These are phyloP conservation scores for Eustalomyia histrio DNA, from an alignment of 2,888 invertebrate genomes.

Conservation along the genomic window DNA sequence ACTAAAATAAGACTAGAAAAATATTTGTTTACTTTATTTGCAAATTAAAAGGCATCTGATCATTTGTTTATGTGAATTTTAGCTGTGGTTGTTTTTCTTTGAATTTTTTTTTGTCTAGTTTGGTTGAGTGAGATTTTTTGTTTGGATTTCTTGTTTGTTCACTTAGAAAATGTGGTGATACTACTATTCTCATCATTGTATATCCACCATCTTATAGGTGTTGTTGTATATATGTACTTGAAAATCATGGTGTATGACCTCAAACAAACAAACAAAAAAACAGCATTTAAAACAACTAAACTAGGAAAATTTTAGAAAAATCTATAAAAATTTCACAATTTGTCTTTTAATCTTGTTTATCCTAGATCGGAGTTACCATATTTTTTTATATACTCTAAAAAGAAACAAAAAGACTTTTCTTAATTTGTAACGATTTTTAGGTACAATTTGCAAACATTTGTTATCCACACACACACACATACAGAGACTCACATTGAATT, in stretches of 20 bases:
- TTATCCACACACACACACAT: not conserved
- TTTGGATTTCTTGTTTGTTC: conserved; percentile 1
- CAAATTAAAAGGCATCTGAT: not conserved
- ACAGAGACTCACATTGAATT: not conserved
- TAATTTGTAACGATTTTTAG: not conserved
- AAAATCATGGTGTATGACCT: conserved; percentile 71
- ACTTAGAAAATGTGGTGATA: conserved; percentile 9
- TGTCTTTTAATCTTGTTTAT: not conserved
- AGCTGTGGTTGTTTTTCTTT: not conserved
- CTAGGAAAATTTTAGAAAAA: not conserved
- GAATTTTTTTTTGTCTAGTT: not conserved
- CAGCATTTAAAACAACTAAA: not conserved
- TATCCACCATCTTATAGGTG: conserved; percentile 2
- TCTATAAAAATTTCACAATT: not conserved
- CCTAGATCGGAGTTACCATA: conserved; percentile 11
- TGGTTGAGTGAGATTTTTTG: not conserved
- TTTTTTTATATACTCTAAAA: not conserved
- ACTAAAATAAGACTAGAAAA: too few relatives aligned
- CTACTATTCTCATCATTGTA: conserved; percentile 17
- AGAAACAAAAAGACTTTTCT: not conserved
- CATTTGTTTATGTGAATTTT: not conserved
- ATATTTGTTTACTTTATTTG: too few relatives aligned
- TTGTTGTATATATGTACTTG: conserved; percentile 61
- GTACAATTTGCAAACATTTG: not conserved
- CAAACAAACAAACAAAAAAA: conserved; percentile 70